phyloP scores from a whole-genome alignment of 2,797 vertebrate species.

The Chiropotes sagulatus region DNA sequence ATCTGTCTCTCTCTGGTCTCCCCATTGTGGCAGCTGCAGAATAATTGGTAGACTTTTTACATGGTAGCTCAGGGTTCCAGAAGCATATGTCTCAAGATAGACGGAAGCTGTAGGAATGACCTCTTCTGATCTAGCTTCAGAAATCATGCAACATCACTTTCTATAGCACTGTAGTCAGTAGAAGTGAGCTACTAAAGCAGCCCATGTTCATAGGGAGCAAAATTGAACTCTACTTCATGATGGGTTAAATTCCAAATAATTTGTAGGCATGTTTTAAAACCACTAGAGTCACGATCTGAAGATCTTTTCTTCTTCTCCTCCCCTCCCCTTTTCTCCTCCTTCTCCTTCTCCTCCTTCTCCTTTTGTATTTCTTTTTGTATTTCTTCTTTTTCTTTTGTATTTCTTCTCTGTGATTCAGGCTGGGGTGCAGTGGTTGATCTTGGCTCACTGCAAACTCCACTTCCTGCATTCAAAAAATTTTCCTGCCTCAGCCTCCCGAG shows the following conservation, averaged over 20 bases:
- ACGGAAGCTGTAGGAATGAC: background rate
- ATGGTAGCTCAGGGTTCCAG: background rate
- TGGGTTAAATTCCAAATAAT: background rate
- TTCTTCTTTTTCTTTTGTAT: no score
- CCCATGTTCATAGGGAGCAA: background rate
- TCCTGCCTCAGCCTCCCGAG: background rate
- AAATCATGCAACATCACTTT: background rate
- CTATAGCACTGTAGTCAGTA: background rate
- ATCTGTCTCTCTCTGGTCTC: background rate
- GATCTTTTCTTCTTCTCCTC: background rate
- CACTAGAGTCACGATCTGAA: background rate
- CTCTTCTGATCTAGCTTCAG: background rate
- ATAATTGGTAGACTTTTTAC: background rate
- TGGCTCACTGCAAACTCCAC: background rate
- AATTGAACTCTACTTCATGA: background rate
- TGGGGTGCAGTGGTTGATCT: background rate
- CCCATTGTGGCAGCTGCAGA: background rate
- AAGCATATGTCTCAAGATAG: background rate
- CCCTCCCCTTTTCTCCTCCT: no score
- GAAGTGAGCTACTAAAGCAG: background rate
- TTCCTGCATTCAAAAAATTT: background rate
- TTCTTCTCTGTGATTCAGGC: background rate
- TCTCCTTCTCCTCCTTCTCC: no score
- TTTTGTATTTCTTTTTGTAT: no score
- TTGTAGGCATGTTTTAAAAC: background rate